Evolutionary conservation across 2,888 invertebrate species (phyloP), one percentile per base, ranked within the genome.

Genomic region (Pterostichus niger): DNA sequence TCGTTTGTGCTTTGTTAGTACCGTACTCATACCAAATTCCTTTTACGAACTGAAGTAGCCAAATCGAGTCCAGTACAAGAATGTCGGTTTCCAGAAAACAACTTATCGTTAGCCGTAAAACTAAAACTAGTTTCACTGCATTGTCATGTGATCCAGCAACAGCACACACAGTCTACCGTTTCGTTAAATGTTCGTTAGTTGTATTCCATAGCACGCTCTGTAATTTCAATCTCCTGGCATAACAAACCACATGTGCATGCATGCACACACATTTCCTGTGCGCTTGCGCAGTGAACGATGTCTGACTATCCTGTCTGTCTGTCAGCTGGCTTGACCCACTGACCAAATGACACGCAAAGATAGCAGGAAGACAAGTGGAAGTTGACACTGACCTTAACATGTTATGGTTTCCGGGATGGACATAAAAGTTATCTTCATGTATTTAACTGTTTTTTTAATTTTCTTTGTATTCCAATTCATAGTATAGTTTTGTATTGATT

Each of bases 291-390:
- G 33, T 59, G 11, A 59, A 64, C 31, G 64, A 64, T 59, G 59
- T 59, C 59, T 17, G 59, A 17, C 59, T 17, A 7, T 59, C 59
- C 17, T 24, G 24, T 11, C 13, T 6, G 46, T n/a, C 46, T n/a
- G 33, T 64, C 64, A 31, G 31, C 40, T 46, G 46, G 52, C 13
- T 56, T 76, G 76, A 52, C 76, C 76, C 76, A 76, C 13, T 76
- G 56, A 76, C 76, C 76, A 56, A 54, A 35, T 76, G 76, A 76
- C 52, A 54, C 33, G 54, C 31, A 76, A 76, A 73, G 75, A 46
- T 52, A 49, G 15, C 49, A 64, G 64, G 64, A 71, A 71, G 46
- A 71, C 68, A 71, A 71, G 44, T 71, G 68, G 64, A 71, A 71
- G 68, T 71, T 71, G 68, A 71, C 68, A 71, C 7, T 71, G 68